Percentiles rank a stretch among this genome's conserved stretches.
Evolutionary conservation across 2,113 vertebrate genomes (phyloP).

Genomic region (Eclectus roratus): DNA sequence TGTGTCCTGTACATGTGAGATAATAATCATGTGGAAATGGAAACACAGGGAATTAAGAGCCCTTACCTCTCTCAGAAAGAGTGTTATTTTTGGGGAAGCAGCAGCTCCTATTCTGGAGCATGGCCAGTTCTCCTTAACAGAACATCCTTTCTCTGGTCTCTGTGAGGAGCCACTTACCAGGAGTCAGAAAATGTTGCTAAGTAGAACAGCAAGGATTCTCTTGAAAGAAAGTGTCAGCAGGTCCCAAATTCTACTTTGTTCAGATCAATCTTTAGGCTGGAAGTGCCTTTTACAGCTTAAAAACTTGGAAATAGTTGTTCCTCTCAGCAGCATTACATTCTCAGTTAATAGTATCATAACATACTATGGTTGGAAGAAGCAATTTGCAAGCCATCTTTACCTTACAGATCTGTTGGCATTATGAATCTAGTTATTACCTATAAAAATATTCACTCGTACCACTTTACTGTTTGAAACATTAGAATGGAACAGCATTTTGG

Average conservation of each 20-base stretch:
- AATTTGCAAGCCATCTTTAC: not conserved
- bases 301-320: not conserved
- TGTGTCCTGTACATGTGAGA: not conserved
- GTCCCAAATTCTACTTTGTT: not conserved
- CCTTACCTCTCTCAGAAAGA: not conserved
- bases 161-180: not conserved
- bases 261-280: not conserved
- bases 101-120: not conserved
- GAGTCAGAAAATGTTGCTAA: not conserved
- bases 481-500: not conserved
- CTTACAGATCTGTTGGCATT: not conserved
- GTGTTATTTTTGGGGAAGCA: not conserved
- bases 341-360: fast-evolving
- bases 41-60: not conserved
- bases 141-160: not conserved
- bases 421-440: not conserved
- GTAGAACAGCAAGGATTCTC: not conserved
- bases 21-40: fast-evolving
- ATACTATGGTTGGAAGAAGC: not conserved
- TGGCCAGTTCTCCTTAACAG: not conserved
- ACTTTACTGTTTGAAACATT: not conserved
- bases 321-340: not conserved
- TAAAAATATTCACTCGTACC: not conserved
- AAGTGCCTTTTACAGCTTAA: not conserved
- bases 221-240: not conserved